phyloP scores from a whole-genome alignment of 2,888 invertebrate species.

The Ormyrus labotus region DNA sequence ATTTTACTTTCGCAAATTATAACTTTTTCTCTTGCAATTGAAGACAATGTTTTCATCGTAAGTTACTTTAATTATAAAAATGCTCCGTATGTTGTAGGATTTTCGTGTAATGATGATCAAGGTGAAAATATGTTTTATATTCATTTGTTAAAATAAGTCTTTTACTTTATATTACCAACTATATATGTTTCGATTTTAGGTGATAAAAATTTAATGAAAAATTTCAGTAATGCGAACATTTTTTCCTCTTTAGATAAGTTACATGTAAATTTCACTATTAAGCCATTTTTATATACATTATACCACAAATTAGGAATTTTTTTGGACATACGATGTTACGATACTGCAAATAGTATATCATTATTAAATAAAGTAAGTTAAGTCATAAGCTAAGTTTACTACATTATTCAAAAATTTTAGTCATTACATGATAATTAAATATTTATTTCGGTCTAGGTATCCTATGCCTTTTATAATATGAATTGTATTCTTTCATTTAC shows the following conservation, averaged over 20 bases:
- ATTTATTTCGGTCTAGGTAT: too few species aligned
- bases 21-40: slow-evolving; percentile 16
- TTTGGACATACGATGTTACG: slow-evolving; percentile 64
- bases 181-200: slow-evolving; percentile 48
- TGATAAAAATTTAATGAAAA: slow-evolving; percentile 61
- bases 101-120: slow-evolving; percentile 61
- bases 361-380: slow-evolving; percentile 54
- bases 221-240: slow-evolving; percentile 61
- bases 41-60: slow-evolving; percentile 60
- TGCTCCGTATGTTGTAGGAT: slow-evolving; percentile 62
- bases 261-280: slow-evolving; percentile 54
- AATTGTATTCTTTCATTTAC: too few species aligned
- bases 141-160: not conserved
- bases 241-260: slow-evolving; percentile 60
- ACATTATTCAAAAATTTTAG: too few species aligned
- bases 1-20: slow-evolving; percentile 15
- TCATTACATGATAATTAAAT: too few species aligned
- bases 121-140: slow-evolving; percentile 53
- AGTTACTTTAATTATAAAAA: slow-evolving; percentile 63
- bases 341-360: slow-evolving; percentile 45
- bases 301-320: slow-evolving; percentile 62
- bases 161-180: too few species aligned
- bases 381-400: too few species aligned
- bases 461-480: too few species aligned
- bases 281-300: slow-evolving; percentile 58